Percentiles rank a stretch among this genome's conserved stretches.
Evolutionary conservation across 2,113 vertebrate genomes (phyloP).

Genomic region (Otus sunia): DNA sequence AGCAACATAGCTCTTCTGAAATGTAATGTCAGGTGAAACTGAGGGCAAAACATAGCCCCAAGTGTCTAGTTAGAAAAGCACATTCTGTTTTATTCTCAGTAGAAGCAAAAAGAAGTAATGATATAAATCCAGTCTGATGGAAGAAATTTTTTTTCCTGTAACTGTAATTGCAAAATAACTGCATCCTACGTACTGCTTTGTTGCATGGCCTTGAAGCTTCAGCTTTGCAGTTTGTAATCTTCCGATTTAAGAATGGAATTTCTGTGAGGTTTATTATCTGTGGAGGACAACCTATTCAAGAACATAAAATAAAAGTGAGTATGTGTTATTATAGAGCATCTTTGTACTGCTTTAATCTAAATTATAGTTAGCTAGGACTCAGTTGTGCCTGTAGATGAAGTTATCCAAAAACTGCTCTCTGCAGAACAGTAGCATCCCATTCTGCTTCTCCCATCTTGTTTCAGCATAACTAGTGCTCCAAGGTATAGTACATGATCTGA

Average conservation of each 20-base stretch:
- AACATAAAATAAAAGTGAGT: neutral
- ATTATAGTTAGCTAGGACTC: neutral
- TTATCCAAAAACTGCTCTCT: neutral
- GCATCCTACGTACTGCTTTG: neutral
- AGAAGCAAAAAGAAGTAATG: neutral
- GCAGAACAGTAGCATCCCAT: neutral
- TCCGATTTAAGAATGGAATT: neutral
- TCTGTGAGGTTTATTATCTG: neutral
- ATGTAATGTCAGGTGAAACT: neutral
- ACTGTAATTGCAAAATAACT: neutral
- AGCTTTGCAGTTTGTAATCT: neutral
- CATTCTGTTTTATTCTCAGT: neutral
- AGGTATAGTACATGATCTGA: neutral
- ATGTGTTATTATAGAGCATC: neutral
- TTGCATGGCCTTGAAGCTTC: neutral
- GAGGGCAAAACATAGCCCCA: neutral
- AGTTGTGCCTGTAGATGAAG: neutral
- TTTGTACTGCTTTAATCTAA: neutral
- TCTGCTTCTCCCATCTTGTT: neutral
- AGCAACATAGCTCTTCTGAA: neutral
- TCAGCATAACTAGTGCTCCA: neutral
- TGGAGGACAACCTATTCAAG: neutral
- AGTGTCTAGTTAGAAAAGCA: neutral
- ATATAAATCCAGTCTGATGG: neutral
- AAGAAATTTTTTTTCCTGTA: neutral